Base-by-base conservation (phyloP, 2,888 invertebrate genomes). In the Ischnura elegans region DNA sequence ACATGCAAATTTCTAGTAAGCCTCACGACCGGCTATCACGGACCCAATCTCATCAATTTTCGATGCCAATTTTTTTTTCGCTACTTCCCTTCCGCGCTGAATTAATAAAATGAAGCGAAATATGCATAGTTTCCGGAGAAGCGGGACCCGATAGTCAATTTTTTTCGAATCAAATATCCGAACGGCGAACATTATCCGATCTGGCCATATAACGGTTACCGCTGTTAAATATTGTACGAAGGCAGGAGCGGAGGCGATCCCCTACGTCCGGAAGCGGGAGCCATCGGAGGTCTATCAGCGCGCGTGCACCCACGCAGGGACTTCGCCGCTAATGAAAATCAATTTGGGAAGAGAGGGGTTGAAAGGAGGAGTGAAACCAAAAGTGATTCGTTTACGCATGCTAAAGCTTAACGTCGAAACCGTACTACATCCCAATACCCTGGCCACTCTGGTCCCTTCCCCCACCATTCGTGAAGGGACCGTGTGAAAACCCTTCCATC, bases 321-420 rank as follows among this genome's bases (percentile, higher is more conserved):
- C 36, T 36, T 16, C 76, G 6, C 76, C 76, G 76, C 76, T 76
- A 76, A 76, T 76, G 76, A 76, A 76, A 76, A 76, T 76, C 76
- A 76, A 76, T 76, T 76, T 36, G 76, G 76, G 36, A n/a, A n/a
- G n/a, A 61, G n/a, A n/a, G 51, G 21, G 61, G 10, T 8, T 5
- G n/a, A n/a, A 61, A 21, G 61, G 8, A 13, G 51, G 21, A n/a
- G 61, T 25, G 76, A 76, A 76, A 76, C 36, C 76, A 25, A 76
- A 76, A 76, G 76, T 76, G 76, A 76, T 76, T 76, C 36, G 76
- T 29, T 76, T 76, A 76, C 76, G 76, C 76, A 36, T 36, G 76
- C 76, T 61, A 61, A 2, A 61, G 61, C 61, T 25, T 61, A 51
- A 25, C 61, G n/a, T 36, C 76, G 25, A 76, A 76, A 76, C 76